A percentile compares a stretch with the other conserved stretches of the same genome.
Conservation (phyloP, 2,797 vertebrate genomes). For the Zenarchopterus dispar region DNA sequence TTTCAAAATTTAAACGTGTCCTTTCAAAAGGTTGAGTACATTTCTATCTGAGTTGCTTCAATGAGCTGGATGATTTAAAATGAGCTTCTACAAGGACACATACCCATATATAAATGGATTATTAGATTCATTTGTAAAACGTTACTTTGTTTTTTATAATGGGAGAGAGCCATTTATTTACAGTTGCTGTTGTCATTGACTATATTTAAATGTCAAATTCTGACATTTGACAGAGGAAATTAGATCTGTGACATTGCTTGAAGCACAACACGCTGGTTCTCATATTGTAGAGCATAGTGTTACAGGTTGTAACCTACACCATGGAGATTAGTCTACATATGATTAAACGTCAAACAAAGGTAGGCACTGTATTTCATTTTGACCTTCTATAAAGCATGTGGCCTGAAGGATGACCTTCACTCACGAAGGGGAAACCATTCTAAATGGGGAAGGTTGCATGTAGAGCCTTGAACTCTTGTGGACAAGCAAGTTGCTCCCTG, state of each 20-base stretch:
- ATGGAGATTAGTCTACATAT: background rate
- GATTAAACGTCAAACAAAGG: slow-evolving; percentile 3
- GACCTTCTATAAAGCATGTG: slow-evolving; percentile 40
- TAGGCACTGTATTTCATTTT: slow-evolving; percentile 24
- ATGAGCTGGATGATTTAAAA: no score
- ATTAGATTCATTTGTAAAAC: no score
- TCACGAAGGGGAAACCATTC: slow-evolving; percentile 14
- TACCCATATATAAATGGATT: no score
- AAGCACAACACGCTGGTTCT: background rate
- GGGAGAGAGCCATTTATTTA: no score
- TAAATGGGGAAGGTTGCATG: slow-evolving; percentile 41
- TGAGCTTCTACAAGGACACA: no score
- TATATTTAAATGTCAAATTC: slow-evolving; percentile 9
- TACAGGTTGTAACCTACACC: background rate
- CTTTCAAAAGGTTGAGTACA: no score
- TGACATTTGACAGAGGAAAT: slow-evolving; percentile 3
- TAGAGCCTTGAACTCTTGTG: slow-evolving; percentile 12
- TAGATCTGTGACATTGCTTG: slow-evolving; percentile 8
- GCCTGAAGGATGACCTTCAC: slow-evolving; percentile 65
- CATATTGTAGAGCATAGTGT: slow-evolving; percentile 13
- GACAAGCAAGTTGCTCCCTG: slow-evolving; percentile 1
- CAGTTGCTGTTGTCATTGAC: background rate
- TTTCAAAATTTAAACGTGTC: no score
- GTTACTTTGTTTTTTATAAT: no score
- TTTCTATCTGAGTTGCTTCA: no score